A percentile compares a stretch with the other conserved stretches of the same genome.
These are phyloP conservation scores for Corbicula japonica DNA, from an alignment of 2,888 invertebrate species.

Conservation along the genomic window DNA sequence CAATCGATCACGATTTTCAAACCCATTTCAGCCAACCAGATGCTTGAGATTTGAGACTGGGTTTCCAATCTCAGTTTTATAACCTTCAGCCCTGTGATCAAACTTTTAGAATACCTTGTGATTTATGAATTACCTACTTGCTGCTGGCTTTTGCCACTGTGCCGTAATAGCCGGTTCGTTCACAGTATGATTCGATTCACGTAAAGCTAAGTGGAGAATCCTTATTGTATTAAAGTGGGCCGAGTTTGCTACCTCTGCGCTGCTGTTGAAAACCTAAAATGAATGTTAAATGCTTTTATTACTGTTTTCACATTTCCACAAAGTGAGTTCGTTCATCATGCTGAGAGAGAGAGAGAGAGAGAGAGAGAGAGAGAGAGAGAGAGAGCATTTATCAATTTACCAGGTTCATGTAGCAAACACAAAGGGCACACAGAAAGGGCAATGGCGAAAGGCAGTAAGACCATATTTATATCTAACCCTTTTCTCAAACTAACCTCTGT, in stretches of 20 bases:
- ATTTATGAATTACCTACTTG: neutral
- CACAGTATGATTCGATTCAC: constrained; percentile 11
- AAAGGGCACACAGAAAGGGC: neutral
- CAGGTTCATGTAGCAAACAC: neutral
- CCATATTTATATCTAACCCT: neutral
- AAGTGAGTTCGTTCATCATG: too few relatives aligned
- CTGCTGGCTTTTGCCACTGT: constrained; percentile 22
- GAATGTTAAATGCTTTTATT: neutral
- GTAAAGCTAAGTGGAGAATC: neutral
- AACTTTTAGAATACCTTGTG: neutral
- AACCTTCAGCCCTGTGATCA: neutral
- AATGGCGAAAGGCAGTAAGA: neutral
- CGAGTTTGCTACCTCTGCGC: neutral
- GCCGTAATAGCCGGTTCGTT: constrained; percentile 13
- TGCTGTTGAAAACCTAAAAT: constrained; percentile 25
- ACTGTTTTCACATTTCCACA: too few relatives aligned
- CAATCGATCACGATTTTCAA: neutral
- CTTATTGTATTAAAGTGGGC: constrained; percentile 17
- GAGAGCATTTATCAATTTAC: neutral
- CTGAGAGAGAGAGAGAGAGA: too few relatives aligned
- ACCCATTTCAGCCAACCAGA: neutral
- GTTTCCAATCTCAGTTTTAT: neutral
- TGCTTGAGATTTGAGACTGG: neutral
- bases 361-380: neutral
- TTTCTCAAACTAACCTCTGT: neutral